phyloP scores from a whole-genome alignment of 2,113 vertebrate species.

The Beaufortia kweichowensis region DNA sequence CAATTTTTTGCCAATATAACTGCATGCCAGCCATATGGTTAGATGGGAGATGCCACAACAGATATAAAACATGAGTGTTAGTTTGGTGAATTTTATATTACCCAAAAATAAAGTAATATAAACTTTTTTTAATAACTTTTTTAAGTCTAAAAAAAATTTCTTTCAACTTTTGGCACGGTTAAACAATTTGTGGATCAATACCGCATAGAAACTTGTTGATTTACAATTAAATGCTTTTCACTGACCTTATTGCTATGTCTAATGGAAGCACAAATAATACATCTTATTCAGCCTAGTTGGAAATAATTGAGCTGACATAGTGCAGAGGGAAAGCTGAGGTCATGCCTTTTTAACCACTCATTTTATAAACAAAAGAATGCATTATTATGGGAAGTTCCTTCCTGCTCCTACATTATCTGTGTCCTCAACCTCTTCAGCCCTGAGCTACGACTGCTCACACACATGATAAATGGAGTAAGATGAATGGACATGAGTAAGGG shows the following conservation, averaged over 20 bases:
- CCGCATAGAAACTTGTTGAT: too few relatives aligned
- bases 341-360: constrained; percentile 31
- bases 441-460: constrained; percentile 15
- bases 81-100: too few relatives aligned
- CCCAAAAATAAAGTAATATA: too few relatives aligned
- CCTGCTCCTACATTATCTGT: constrained; percentile 10
- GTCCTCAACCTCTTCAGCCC: constrained; percentile 19
- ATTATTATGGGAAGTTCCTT: constrained; percentile 34
- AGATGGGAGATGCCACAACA: too few relatives aligned
- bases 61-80: too few relatives aligned
- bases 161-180: too few relatives aligned
- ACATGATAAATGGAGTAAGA: constrained; percentile 29
- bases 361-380: constrained; percentile 31
- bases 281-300: not conserved
- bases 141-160: too few relatives aligned
- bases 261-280: constrained; percentile 11
- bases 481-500: not conserved
- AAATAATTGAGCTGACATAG: constrained; percentile 15
- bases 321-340: constrained; percentile 12
- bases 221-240: too few relatives aligned
- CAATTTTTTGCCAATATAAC: too few relatives aligned
- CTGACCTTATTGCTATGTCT: not conserved
- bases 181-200: too few relatives aligned
- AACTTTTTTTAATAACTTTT: too few relatives aligned
- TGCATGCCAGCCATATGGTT: too few relatives aligned